Conservation (phyloP, 2,113 vertebrate species). For the Pantherophis guttatus region DNA sequence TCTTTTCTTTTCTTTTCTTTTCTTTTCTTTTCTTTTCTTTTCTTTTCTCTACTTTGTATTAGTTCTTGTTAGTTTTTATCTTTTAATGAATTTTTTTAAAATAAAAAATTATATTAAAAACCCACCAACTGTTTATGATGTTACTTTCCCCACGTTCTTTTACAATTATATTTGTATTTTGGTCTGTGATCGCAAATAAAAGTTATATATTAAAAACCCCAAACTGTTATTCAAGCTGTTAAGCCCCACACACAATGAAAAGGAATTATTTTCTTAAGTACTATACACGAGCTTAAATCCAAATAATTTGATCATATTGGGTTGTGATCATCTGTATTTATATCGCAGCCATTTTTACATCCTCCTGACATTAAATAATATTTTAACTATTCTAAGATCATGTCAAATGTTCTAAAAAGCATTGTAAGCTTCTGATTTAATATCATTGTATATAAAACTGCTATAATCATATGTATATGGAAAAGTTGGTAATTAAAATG, state of each 20-base stretch:
- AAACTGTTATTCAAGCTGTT: neutral
- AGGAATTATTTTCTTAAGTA: neutral
- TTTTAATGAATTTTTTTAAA: neutral
- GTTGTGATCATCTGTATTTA: neutral
- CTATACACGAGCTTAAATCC: neutral
- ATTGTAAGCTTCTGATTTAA: neutral
- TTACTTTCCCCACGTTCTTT: too few species aligned
- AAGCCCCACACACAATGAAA: neutral
- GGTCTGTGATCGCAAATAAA: too few species aligned
- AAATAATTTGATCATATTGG: neutral
- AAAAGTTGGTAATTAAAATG: neutral
- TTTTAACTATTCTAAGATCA: neutral
- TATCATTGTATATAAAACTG: neutral
- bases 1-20: neutral
- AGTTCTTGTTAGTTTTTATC: neutral
- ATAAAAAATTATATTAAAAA: neutral
- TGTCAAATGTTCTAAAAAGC: neutral
- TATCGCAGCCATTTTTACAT: neutral
- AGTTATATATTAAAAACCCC: neutral
- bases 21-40: neutral
- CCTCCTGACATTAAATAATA: neutral
- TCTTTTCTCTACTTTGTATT: neutral
- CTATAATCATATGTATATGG: neutral
- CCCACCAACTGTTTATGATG: neutral
- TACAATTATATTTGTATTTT: too few species aligned